Conservation (phyloP, 2,113 vertebrate species). For the Pedetes capensis region DNA sequence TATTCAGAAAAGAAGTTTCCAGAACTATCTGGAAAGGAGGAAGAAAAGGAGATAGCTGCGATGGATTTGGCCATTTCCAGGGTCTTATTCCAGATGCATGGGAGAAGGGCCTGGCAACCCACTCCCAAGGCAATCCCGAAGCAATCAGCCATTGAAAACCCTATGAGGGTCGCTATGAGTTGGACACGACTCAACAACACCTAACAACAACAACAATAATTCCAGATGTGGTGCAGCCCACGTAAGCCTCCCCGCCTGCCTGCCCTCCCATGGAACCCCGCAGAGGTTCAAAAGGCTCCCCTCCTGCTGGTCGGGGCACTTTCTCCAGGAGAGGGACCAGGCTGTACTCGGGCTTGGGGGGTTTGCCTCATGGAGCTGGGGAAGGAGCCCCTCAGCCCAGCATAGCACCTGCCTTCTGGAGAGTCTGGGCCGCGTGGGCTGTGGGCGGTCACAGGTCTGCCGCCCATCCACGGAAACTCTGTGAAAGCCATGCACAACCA, state of each 20-base stretch:
- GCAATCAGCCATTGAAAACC: too few relatives aligned
- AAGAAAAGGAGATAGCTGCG: not conserved
- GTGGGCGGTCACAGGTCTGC: too few relatives aligned
- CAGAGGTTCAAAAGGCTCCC: not conserved
- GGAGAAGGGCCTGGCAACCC: too few relatives aligned
- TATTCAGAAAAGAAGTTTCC: not conserved
- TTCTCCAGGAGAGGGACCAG: not conserved
- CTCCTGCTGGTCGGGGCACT: not conserved
- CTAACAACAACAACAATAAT: too few relatives aligned
- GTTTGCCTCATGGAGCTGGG: not conserved
- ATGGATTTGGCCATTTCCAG: not conserved
- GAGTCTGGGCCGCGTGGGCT: not conserved
- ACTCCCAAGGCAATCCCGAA: too few relatives aligned
- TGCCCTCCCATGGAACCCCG: too few relatives aligned
- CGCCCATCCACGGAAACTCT: not conserved
- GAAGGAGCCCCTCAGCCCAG: not conserved
- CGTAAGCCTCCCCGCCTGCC: too few relatives aligned
- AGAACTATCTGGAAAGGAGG: not conserved
- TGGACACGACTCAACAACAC: too few relatives aligned
- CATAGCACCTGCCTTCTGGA: too few relatives aligned
- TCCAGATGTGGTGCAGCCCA: too few relatives aligned
- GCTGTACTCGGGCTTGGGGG: not conserved
- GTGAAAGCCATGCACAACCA: not conserved
- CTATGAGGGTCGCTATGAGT: too few relatives aligned
- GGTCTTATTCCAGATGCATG: accelerated